phyloP scores from a whole-genome alignment of 2,888 invertebrate species.

The Diloba caeruleocephala region DNA sequence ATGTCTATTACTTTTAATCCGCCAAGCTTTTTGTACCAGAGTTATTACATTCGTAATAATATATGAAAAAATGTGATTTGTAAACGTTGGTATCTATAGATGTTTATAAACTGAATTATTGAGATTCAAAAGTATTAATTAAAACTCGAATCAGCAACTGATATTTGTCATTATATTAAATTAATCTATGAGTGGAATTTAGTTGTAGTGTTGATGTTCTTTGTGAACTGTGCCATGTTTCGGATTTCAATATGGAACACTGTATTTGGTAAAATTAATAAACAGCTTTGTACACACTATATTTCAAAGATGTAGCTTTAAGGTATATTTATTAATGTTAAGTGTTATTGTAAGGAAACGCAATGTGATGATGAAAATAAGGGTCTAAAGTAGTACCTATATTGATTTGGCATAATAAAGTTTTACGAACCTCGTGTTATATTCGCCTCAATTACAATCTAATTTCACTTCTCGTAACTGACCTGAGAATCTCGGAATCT shows the following conservation, averaged over 20 bases:
- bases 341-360: conserved; percentile 80
- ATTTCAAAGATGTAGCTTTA: conserved; percentile 62
- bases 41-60: conserved; percentile 36
- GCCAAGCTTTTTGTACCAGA: conserved; percentile 25
- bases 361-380: conserved; percentile 86
- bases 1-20: conserved; percentile 29
- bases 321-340: conserved; percentile 69
- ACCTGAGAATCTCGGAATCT: conserved; percentile 55
- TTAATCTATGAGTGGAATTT: conserved; percentile 73
- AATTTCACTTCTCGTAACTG: conserved; percentile 16
- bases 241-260: conserved; percentile 58
- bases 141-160: conserved; percentile 41
- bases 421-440: conserved; percentile 60
- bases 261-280: conserved; percentile 56
- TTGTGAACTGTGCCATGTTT: conserved; percentile 77
- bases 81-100: conserved; percentile 45
- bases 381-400: conserved; percentile 80
- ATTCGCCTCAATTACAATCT: conserved; percentile 17
- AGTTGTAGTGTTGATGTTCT: conserved; percentile 64
- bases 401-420: conserved; percentile 78
- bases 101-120: conserved; percentile 48
- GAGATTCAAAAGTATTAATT: conserved; percentile 49
- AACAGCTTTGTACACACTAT: conserved; percentile 54
- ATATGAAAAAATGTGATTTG: conserved; percentile 46
- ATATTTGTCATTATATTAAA: conserved; percentile 34